Percentiles rank a stretch among this genome's conserved stretches.
Conservation (phyloP, 2,888 invertebrate genomes). For the Hydropsyche betteni region DNA sequence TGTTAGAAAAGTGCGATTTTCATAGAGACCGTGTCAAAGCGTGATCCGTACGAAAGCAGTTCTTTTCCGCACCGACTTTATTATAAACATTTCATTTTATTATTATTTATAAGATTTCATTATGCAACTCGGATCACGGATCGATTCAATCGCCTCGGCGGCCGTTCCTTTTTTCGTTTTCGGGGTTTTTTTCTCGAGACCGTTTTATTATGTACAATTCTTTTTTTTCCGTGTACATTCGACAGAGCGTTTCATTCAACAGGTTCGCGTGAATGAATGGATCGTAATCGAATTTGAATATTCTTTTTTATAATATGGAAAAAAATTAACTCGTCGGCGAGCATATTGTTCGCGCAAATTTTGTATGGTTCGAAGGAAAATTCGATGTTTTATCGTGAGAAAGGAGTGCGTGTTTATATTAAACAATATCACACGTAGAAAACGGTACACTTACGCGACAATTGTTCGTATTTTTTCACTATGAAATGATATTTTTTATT, state of each 20-base stretch:
- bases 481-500: background rate
- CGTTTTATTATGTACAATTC: background rate
- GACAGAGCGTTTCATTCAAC: conserved; percentile 27
- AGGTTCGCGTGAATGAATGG: conserved; percentile 33
- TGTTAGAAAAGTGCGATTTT: conserved; percentile 26
- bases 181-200: background rate
- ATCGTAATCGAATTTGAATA: conserved; percentile 40
- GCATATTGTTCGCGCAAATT: background rate
- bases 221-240: conserved; percentile 2
- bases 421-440: no score
- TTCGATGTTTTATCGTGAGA: background rate
- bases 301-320: background rate
- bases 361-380: background rate
- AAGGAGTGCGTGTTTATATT: background rate
- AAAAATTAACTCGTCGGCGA: background rate
- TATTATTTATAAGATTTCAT: conserved; percentile 38
- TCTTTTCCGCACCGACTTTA: conserved; percentile 25
- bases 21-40: conserved; percentile 8
- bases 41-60: conserved; percentile 31
- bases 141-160: conserved; percentile 36
- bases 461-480: background rate
- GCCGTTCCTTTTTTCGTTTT: no score
- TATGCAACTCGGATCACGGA: conserved; percentile 39
- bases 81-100: conserved; percentile 28
- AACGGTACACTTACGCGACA: background rate